Conservation (phyloP, 2,113 vertebrate species). For the Symphodus melops region DNA sequence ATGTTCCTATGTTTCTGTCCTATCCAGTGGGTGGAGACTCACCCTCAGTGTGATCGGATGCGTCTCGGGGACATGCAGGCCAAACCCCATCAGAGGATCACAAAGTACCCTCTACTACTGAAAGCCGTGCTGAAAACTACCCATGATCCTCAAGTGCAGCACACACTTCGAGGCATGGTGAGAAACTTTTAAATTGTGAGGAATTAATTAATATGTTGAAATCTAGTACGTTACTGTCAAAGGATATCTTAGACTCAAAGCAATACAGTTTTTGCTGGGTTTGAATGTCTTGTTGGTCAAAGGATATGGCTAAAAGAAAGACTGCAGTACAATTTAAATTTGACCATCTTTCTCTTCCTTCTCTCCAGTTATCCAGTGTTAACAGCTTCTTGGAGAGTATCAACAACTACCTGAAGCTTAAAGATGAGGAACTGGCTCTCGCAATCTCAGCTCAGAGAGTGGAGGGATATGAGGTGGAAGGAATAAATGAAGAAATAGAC, state of each 20-base stretch:
- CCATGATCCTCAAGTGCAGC: slow-evolving; percentile 61
- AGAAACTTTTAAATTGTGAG: slow-evolving; percentile 6
- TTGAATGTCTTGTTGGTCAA: too few species aligned
- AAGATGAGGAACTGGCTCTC: slow-evolving; percentile 77
- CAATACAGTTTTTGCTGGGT: too few species aligned
- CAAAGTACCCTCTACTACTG: slow-evolving; percentile 84
- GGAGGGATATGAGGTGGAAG: slow-evolving; percentile 80
- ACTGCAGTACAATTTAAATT: too few species aligned
- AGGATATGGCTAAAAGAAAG: too few species aligned
- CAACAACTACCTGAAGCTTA: slow-evolving; percentile 76
- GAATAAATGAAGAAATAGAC: slow-evolving; percentile 83
- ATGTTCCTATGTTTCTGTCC: neutral
- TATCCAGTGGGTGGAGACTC: slow-evolving; percentile 83
- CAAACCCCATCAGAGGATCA: slow-evolving; percentile 85
- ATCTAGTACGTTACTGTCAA: too few species aligned
- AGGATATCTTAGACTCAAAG: too few species aligned
- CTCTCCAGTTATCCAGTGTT: slow-evolving; percentile 74
- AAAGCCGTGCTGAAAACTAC: slow-evolving; percentile 80
- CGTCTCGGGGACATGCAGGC: slow-evolving; percentile 85
- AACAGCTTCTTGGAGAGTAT: slow-evolving; percentile 79
- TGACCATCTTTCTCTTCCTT: neutral
- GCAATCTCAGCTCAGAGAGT: slow-evolving; percentile 75
- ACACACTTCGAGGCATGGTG: slow-evolving; percentile 79
- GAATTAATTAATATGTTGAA: neutral
- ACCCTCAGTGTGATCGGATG: slow-evolving; percentile 80